Base-by-base conservation (phyloP, 2,888 invertebrate species). In the Mamestra brassicae region DNA sequence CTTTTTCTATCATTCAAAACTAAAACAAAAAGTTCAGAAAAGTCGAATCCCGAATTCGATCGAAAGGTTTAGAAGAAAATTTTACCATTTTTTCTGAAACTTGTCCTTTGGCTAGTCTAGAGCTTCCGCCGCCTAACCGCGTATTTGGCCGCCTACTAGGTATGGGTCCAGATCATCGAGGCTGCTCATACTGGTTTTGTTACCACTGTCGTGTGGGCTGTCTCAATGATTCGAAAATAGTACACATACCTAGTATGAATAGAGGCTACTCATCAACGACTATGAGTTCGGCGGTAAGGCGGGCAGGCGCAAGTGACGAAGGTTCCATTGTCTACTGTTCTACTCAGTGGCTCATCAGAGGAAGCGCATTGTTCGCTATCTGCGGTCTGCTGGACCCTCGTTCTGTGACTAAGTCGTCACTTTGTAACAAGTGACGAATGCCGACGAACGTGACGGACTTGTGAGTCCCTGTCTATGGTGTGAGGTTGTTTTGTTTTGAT, bases 351-450 rank as follows among this genome's bases (percentile, higher is more conserved):
- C 60, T 73, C 60, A 57, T 52, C 78, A 74, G 70, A 70, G 84
- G 74, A 68, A 74, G 58, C 55, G 55, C 68, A 69, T 81, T 81
- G 81, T 81, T 66, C 26, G 54, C 47, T 80, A 84, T 74, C 81
- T 78, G 17, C 60, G 52, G 71, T 71, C 70, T 17, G 57, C 62
- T 60, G 65, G 83, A 71, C 84, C 84, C 68, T 74, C 80, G 65
- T 66, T 71, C 68, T 66, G 71, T n/a, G 13, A 10, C n/a, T 10
- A 26, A 13, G 13, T 54, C n/a, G 54, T 54, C 54, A 54, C 54
- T 54, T n/a, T 54, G 60, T 50, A 47, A 62, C 79, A 17, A n/a
- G 77, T 62, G 65, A 58, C 61, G 52, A 65, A 65, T 13, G n/a
- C 42, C 69, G 62, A 57, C 62, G 58, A 61, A n/a, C 54, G 17